Evolutionary conservation across 2,797 vertebrate genomes (phyloP), one percentile per base, ranked within the genome.

Genomic region (Myotis vivesi): DNA sequence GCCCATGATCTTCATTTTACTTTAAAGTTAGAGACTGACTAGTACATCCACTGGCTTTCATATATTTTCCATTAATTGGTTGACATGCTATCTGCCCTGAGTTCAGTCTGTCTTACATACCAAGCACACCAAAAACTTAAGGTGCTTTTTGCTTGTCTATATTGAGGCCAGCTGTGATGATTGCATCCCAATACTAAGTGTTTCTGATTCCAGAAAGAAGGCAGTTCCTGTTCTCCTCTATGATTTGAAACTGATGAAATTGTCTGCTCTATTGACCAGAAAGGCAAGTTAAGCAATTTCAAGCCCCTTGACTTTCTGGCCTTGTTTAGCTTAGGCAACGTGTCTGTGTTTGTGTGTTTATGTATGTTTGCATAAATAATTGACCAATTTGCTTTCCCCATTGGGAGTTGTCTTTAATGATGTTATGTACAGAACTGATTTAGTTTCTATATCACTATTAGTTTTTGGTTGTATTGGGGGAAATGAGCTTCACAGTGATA

Each of bases 161-260:
- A n/a, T 68, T 75, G 62, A 94, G 71, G 38, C 87, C 51, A 80
- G 7, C 55, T 93, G 41, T 89, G 19, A 51, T 87, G 49, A 38
- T 91, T 87, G 23, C 87, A 79, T 88, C 76, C 36, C 41, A 88
- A 51, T 22, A 64, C 64, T 73, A 59, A 68, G 57, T 77, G 49
- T 87, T 95, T 90, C 68, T 86, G 57, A 64, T 95, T 91, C 41
- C 44, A 86, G 66, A 97, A 95, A 94, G 69, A 93, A 94, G 51
- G 44, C 33, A 82, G 7, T 81, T 90, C 41, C 30, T 95, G 17
- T 62, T 92, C 11, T 72, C 41, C 19, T 82, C 77, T 89, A 2
- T 87, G 8, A 71, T 94, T 86, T 87, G 49, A 96, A 95, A 84
- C 57, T 46, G 15, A 49, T 93, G 25, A 87, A 91, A 87, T 69